A percentile compares a stretch with the other conserved stretches of the same genome.
phyloP scores from a whole-genome alignment of 2,797 vertebrate genomes.

The Momotus momota region DNA sequence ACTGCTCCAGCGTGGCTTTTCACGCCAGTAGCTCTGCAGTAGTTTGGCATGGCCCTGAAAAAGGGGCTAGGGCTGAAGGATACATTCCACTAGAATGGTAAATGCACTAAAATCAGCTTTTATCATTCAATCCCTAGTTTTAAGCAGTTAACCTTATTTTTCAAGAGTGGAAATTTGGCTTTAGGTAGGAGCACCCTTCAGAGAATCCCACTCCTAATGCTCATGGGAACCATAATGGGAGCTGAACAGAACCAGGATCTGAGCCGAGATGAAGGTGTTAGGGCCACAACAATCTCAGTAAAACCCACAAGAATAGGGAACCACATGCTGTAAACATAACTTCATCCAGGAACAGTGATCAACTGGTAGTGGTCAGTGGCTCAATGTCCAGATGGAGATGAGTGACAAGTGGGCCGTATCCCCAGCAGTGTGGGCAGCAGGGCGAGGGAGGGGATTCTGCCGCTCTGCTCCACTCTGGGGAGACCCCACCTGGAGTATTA shows the following conservation, averaged over 20 bases:
- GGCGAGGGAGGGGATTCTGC: background rate
- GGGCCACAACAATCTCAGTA: background rate
- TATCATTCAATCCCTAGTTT: background rate
- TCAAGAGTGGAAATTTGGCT: background rate
- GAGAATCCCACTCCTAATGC: background rate
- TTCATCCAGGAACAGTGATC: background rate
- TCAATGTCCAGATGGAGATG: too few species aligned
- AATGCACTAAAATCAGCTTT: background rate
- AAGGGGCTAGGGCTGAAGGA: background rate
- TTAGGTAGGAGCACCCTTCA: background rate
- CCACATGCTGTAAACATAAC: constrained; percentile 6
- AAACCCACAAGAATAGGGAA: background rate
- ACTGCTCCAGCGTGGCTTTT: background rate
- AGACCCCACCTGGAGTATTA: background rate
- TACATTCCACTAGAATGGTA: background rate
- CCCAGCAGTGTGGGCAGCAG: background rate
- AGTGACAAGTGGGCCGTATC: background rate
- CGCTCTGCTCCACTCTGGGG: background rate
- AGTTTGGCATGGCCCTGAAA: background rate
- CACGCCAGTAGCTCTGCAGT: background rate
- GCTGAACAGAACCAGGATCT: background rate
- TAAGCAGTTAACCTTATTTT: background rate
- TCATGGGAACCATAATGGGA: background rate
- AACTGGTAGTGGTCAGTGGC: background rate
- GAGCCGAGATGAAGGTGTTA: background rate